A percentile compares a stretch with the other conserved stretches of the same genome.
These are phyloP conservation scores for Brenthis daphne DNA, from an alignment of 2,888 invertebrate species.

Conservation along the genomic window DNA sequence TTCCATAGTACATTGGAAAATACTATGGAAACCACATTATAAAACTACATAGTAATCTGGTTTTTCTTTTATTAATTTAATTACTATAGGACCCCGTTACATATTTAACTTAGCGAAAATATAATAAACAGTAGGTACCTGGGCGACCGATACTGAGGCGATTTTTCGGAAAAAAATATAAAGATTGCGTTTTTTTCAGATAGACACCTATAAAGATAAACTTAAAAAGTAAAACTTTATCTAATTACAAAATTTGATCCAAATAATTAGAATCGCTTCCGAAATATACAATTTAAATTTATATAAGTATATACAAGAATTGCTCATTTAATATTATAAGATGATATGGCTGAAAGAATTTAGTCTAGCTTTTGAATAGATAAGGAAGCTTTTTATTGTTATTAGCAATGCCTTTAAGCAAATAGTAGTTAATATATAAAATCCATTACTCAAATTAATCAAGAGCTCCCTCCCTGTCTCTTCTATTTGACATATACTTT, in stretches of 20 bases:
- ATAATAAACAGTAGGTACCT: background rate
- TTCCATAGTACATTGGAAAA: slow-evolving; percentile 22
- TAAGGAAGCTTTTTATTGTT: background rate
- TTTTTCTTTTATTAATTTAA: slow-evolving; percentile 14
- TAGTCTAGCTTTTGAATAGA: background rate
- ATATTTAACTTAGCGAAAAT: background rate
- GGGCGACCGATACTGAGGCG: too few relatives aligned
- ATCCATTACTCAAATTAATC: slow-evolving; percentile 79
- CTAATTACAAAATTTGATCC: too few relatives aligned
- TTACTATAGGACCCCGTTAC: slow-evolving; percentile 1
- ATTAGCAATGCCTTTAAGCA: slow-evolving; percentile 5
- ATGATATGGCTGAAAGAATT: background rate
- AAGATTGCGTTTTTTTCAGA: too few relatives aligned
- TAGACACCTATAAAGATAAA: too few relatives aligned
- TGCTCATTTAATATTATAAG: too few relatives aligned
- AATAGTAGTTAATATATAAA: slow-evolving; percentile 47
- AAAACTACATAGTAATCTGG: background rate
- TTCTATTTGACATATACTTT: slow-evolving; percentile 67
- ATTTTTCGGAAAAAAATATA: too few relatives aligned
- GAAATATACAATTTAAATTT: too few relatives aligned
- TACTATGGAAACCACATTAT: background rate
- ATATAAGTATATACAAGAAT: too few relatives aligned
- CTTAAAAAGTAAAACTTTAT: too few relatives aligned
- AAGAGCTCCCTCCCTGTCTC: slow-evolving; percentile 74
- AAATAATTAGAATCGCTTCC: too few relatives aligned